Percentiles rank a stretch among this genome's conserved stretches.
Evolutionary conservation across 2,113 vertebrate genomes (phyloP).

Genomic region (Gobiocypris rarus): DNA sequence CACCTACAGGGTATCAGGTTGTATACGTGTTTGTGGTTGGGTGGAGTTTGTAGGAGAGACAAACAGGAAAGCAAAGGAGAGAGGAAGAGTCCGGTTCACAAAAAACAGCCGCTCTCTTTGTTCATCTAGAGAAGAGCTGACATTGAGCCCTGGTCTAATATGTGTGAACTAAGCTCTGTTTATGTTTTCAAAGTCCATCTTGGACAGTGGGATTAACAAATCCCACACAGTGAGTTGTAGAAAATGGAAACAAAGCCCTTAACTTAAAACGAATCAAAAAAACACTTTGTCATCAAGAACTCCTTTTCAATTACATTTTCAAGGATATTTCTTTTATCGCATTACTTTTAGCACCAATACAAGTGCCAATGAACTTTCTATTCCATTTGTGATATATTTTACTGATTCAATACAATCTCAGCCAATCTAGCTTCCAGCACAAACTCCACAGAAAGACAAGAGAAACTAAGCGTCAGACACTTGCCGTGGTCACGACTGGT

Average conservation of each 20-base stretch:
- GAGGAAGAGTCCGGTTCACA: neutral
- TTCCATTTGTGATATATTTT: neutral
- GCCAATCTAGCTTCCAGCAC: neutral
- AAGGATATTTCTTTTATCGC: neutral
- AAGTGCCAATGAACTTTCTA: neutral
- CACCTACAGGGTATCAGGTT: neutral
- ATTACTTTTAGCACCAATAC: neutral
- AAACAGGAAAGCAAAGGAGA: neutral
- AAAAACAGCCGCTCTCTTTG: neutral
- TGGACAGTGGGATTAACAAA: conserved; percentile 15
- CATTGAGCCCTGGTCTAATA: conserved; percentile 13
- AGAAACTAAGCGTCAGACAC: neutral
- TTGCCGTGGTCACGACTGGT: neutral
- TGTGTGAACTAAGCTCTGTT: conserved; percentile 27
- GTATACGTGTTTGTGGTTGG: neutral
- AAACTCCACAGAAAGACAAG: neutral
- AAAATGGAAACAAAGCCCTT: conserved; percentile 34
- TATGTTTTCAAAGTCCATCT: conserved; percentile 30
- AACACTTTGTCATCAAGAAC: neutral
- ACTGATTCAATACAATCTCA: neutral
- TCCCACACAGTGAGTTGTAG: neutral
- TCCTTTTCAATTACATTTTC: neutral
- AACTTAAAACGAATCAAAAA: neutral
- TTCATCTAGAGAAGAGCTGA: conserved; percentile 12
- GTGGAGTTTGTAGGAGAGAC: neutral